Evolutionary conservation across 2,888 invertebrate genomes (phyloP), one percentile per base, ranked within the genome.

Genomic region (Apotomis betuletana): DNA sequence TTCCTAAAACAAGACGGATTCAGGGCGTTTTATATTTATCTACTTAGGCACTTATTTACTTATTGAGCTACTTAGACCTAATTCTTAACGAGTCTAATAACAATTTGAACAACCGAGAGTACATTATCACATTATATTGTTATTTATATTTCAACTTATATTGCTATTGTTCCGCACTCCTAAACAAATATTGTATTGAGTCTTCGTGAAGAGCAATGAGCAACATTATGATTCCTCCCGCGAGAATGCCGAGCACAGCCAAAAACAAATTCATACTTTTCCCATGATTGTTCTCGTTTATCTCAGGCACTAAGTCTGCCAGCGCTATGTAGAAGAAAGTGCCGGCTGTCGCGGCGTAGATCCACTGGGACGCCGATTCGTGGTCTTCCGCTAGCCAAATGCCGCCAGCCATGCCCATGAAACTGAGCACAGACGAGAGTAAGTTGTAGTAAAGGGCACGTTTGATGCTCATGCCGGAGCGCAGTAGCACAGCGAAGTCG

Each of bases 271-370:
- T 92, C 65, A 94, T 85, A 70, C 93, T 87, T 80, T 94, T 94
- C 2, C 92, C 91, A 77, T 93, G 88, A 79, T 94, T 91, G 80
- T 93, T 93, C 75, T 89, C 88, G 81, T 94, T 94, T 84, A 95
- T 91, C 87, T 95, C 95, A 5, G 95, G 95, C 70, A 97, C 96
- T 91, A 97, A 94, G 88, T 97, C 96, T 0, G 97, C 96, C 68
- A 97, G 92, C 4, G 96, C 96, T 74, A 97, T 96, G 83, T 97
- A 97, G 13, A 97, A 92, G 85, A 97, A 97, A 69, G 96, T 96
- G 3, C 97, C 97, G 5, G 96, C 97, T 3, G 97, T 96, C 9
- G 95, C 95, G 2, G 96, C 96, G 85, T 96, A 97, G 72, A 97
- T 96, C 96, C 96, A 97, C 75, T 95, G 94, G 0, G 95, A 95